Evolutionary conservation across 2,797 vertebrate genomes (phyloP).

Genomic region (Micropoecilia bifurca): DNA sequence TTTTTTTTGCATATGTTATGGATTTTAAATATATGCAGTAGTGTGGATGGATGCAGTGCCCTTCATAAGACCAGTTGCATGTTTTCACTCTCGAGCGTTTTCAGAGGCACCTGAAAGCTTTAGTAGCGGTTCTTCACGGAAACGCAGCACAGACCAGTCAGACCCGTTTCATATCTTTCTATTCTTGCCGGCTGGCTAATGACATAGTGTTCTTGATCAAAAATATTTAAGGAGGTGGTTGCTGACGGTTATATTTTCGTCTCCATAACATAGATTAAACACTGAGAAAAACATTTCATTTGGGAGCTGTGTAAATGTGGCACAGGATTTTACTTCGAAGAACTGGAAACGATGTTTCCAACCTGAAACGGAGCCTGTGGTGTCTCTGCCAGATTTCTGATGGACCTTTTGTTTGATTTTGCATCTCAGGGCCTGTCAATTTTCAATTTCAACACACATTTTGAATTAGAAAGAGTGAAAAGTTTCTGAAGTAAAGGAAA

Average conservation of each 20-base stretch:
- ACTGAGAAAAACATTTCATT: not conserved
- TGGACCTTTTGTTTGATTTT: not conserved
- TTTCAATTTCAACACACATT: constrained; percentile 4
- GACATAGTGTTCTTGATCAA: constrained; percentile 61
- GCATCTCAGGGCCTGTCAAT: not conserved
- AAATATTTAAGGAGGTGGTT: constrained; percentile 48
- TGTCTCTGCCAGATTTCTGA: not conserved
- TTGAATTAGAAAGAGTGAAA: constrained; percentile 19
- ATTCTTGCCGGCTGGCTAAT: constrained; percentile 50
- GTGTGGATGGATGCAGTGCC: not conserved
- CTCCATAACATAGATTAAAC: constrained; percentile 23
- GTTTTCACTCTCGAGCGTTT: constrained; percentile 1
- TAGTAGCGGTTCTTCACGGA: constrained; percentile 29
- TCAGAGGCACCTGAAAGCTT: constrained; percentile 33
- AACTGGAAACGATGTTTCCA: not conserved
- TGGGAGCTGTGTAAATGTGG: not conserved
- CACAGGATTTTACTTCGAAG: not conserved
- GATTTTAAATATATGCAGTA: constrained; percentile 15
- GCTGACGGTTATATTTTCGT: constrained; percentile 48
- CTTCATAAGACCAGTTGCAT: not conserved
- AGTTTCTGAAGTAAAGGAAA: constrained; percentile 5
- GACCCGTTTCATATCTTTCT: constrained; percentile 62
- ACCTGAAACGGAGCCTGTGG: not conserved
- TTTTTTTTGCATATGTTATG: not conserved
- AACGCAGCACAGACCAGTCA: constrained; percentile 45